Conservation (phyloP, 2,113 vertebrate genomes). For the Megaptera novaeangliae region DNA sequence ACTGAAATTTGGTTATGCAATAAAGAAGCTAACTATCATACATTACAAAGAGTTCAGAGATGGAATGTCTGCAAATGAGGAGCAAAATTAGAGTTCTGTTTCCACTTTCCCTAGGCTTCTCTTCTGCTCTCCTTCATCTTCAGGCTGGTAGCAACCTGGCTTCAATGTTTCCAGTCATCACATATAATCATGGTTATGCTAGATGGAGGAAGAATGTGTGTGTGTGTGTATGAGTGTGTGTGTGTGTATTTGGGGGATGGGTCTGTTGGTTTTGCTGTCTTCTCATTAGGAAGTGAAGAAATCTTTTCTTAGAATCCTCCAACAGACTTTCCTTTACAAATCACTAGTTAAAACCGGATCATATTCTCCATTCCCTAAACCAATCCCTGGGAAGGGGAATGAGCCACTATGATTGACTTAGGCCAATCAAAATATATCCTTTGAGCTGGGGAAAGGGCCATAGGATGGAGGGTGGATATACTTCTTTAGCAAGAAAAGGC, state of each 20-base stretch:
- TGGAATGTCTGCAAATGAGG: not conserved
- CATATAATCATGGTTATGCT: not conserved
- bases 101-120: not conserved
- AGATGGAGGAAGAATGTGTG: not conserved
- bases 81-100: not conserved
- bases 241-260: not conserved
- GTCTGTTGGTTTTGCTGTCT: not conserved
- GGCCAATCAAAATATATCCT: not conserved
- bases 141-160: not conserved
- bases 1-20: not conserved
- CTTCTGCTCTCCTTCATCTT: not conserved
- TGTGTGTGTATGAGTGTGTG: not conserved
- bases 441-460: not conserved
- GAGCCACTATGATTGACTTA: not conserved
- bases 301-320: not conserved
- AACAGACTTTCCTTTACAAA: not conserved
- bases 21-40: not conserved
- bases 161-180: not conserved
- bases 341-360: not conserved
- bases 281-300: not conserved
- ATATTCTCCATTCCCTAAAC: not conserved
- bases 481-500: not conserved
- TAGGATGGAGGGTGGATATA: not conserved
- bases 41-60: not conserved
- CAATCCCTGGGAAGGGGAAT: not conserved